Conservation (phyloP, 2,797 vertebrate genomes). For the Esox lucius region DNA sequence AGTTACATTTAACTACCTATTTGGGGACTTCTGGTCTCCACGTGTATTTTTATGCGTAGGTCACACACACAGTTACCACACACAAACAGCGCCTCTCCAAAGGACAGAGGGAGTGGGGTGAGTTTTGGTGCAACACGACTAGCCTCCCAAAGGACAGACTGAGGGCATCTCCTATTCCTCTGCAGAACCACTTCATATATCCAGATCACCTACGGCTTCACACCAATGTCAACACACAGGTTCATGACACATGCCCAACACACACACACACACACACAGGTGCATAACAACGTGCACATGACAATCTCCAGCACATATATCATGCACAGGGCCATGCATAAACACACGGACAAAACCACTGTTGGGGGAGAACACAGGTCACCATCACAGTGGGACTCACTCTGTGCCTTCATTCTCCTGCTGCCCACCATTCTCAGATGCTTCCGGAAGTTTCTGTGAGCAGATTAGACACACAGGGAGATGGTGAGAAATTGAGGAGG, state of each 20-base stretch:
- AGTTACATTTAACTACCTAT: too few species aligned
- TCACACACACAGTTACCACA: background rate
- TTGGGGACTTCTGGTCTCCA: background rate
- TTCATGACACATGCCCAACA: slow-evolving; percentile 7
- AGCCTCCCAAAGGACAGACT: background rate
- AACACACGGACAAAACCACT: slow-evolving; percentile 8
- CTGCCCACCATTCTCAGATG: slow-evolving; percentile 99
- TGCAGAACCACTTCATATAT: background rate
- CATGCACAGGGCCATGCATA: slow-evolving; percentile 19
- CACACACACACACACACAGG: slow-evolving; percentile 9
- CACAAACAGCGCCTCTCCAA: background rate
- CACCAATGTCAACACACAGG: slow-evolving; percentile 2
- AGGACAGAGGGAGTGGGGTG: background rate
- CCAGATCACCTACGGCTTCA: background rate
- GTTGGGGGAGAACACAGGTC: slow-evolving; percentile 27
- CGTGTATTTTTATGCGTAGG: slow-evolving; percentile 16
- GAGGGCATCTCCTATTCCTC: background rate
- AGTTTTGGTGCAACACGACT: background rate
- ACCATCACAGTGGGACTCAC: slow-evolving; percentile 79
- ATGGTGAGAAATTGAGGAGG: slow-evolving; percentile 38
- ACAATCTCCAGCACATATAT: background rate
- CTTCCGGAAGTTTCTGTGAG: slow-evolving; percentile 97
- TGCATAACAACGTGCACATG: background rate
- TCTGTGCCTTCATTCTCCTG: slow-evolving; percentile 97
- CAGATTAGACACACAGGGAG: slow-evolving; percentile 39